Base-by-base conservation (phyloP, 2,797 vertebrate genomes). In the Choloepus didactylus region DNA sequence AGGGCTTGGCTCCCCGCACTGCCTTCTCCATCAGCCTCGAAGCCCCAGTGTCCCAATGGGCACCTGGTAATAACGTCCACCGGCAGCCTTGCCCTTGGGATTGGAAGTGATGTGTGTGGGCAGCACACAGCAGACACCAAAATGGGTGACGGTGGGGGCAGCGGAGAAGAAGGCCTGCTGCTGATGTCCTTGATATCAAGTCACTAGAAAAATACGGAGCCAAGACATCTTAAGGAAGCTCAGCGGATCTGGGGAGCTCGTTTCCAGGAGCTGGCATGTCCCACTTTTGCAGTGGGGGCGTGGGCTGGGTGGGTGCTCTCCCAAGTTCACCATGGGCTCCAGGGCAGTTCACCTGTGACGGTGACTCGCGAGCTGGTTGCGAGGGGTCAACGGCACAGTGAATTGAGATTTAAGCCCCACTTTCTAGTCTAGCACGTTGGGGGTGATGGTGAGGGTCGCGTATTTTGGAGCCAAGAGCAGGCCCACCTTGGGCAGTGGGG, bases 161-260 rank as follows among this genome's bases (percentile, higher is more conserved):
- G 27, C 18, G 16, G 5, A 6, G 21, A 7, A 25, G 85, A 23
- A 15, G 81, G 18, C 21, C 14, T 73, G 56, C 56, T 2, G 9
- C 16, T 16, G 29, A 10, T 82, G 27, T 27, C 73, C 2, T 4
- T 0, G 21, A n/a, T 1, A 21, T 2, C 14, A 10, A 51, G 69
- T 66, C 2, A 0, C 8, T 16, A 19, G 41, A 49, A 59, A 16
- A 38, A 9, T 6, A 3, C 2, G 0, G 19, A 16, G 1, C 56
- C 7, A 16, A 38, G 23, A 6, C 5, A 1, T 18, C 41, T 15
- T 23, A 0, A 11, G 25, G 72, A 0, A 8, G 18, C 44, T 64
- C 76, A 0, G 2, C 0, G 41, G n/a, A 16, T 9, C 31, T 10
- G 19, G 41, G 67, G 44, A 38, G 66, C 0, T 38, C 3, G 16